A percentile compares a stretch with the other conserved stretches of the same genome.
Evolutionary conservation across 1,140 invertebrate genomes (phyloP).

Genomic region (Caenorhabditis remanei): DNA sequence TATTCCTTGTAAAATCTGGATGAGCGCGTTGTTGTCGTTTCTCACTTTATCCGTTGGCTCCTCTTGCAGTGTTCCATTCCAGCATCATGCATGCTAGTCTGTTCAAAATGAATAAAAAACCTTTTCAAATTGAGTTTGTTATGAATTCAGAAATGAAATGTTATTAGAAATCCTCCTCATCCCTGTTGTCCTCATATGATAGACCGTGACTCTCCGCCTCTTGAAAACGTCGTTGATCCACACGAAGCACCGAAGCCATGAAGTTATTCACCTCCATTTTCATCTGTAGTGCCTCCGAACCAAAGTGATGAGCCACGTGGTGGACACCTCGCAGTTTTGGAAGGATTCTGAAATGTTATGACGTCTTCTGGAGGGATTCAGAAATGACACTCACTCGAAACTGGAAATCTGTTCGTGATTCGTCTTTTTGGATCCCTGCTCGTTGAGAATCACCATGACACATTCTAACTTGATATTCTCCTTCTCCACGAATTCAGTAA

Average conservation of each 20-base stretch:
- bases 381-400: constrained; percentile 22
- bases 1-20: too few species aligned
- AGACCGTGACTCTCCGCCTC: neutral
- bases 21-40: too few species aligned
- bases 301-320: constrained; percentile 32
- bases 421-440: constrained; percentile 50
- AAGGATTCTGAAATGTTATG: neutral
- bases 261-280: constrained; percentile 1
- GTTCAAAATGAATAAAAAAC: too few species aligned
- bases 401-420: constrained; percentile 59
- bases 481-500: constrained; percentile 55
- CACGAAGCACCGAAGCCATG: constrained; percentile 7
- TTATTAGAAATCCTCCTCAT: too few species aligned
- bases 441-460: constrained; percentile 59
- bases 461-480: constrained; percentile 1
- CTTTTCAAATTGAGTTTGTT: too few species aligned
- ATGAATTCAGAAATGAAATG: too few species aligned
- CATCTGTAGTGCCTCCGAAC: neutral
- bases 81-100: too few species aligned
- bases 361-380: neutral
- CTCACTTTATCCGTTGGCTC: too few species aligned
- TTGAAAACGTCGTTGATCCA: neutral
- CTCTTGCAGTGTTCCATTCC: too few species aligned
- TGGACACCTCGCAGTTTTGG: constrained; percentile 12
- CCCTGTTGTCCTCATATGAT: neutral